These are phyloP conservation scores for Clanis bilineata DNA, from an alignment of 2,888 invertebrate species.

Conservation along the genomic window DNA sequence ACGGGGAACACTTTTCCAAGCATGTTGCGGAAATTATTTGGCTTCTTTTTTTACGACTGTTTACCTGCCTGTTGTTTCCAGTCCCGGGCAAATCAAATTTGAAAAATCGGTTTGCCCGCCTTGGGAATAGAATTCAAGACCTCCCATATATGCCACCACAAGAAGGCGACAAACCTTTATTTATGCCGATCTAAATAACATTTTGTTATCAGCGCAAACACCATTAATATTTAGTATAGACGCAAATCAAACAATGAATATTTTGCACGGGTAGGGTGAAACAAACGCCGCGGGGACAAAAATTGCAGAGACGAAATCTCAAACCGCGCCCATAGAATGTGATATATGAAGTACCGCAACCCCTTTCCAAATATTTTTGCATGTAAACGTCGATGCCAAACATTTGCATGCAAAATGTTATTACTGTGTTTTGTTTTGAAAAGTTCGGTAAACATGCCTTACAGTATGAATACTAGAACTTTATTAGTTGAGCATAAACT, in stretches of 20 bases:
- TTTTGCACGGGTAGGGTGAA: not conserved
- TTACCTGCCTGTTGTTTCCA: too few species aligned
- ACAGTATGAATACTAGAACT: not conserved
- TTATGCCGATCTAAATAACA: not conserved
- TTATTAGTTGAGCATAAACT: not conserved
- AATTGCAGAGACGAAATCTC: constrained; percentile 2
- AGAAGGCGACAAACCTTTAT: too few species aligned
- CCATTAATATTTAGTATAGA: not conserved
- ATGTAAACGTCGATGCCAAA: constrained; percentile 2
- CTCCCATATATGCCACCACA: too few species aligned
- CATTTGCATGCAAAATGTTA: constrained; percentile 12
- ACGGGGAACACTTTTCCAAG: too few species aligned
- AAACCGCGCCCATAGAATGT: constrained; percentile 2
- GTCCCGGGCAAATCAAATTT: too few species aligned
- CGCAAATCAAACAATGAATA: constrained; percentile 7
- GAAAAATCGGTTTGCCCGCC: too few species aligned
- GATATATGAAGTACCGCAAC: constrained; percentile 11
- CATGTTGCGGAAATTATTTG: too few species aligned
- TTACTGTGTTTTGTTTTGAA: constrained; percentile 7
- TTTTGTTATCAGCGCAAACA: not conserved
- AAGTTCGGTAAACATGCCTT: not conserved
- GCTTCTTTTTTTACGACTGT: too few species aligned
- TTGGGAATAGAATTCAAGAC: too few species aligned
- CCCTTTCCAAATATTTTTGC: constrained; percentile 10
- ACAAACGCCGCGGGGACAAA: not conserved